Percentiles rank a stretch among this genome's conserved stretches.
These are phyloP conservation scores for Anastrepha obliqua DNA, from an alignment of 1,140 invertebrate genomes.

Conservation along the genomic window DNA sequence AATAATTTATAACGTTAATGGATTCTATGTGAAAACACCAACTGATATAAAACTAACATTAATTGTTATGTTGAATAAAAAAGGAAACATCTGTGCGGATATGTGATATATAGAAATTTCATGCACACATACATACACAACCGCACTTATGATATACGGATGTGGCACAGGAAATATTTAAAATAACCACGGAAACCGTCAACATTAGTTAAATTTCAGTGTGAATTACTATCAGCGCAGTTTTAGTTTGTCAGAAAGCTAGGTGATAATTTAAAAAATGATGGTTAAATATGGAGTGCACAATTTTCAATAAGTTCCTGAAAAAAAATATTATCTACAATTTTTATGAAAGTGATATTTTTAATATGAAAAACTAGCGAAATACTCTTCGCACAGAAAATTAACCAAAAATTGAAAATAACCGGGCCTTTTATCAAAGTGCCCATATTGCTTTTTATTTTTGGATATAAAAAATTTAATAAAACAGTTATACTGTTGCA, in stretches of 20 bases:
- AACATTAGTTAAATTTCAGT: neutral
- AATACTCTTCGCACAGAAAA: too few species aligned
- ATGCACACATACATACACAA: neutral
- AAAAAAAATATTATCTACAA: too few species aligned
- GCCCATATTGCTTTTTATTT: too few species aligned
- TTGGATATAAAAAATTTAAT: too few species aligned
- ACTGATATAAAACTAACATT: neutral
- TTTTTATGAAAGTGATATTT: too few species aligned
- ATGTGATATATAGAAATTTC: neutral
- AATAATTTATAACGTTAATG: slow-evolving; percentile 25
- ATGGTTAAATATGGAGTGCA: too few species aligned
- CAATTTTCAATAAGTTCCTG: too few species aligned
- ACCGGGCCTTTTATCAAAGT: too few species aligned
- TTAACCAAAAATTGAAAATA: too few species aligned
- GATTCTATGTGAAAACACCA: neutral
- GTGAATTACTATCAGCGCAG: neutral
- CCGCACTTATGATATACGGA: neutral
- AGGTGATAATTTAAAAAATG: neutral
- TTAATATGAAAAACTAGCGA: too few species aligned
- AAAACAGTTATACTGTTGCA: too few species aligned
- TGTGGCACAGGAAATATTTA: neutral
- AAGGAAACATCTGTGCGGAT: neutral
- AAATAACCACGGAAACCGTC: slow-evolving; percentile 8
- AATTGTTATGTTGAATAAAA: neutral
- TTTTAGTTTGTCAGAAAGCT: neutral